These are phyloP conservation scores for Sinocyclocheilus maitianheensis DNA, from an alignment of 2,113 vertebrate species.

Conservation along the genomic window DNA sequence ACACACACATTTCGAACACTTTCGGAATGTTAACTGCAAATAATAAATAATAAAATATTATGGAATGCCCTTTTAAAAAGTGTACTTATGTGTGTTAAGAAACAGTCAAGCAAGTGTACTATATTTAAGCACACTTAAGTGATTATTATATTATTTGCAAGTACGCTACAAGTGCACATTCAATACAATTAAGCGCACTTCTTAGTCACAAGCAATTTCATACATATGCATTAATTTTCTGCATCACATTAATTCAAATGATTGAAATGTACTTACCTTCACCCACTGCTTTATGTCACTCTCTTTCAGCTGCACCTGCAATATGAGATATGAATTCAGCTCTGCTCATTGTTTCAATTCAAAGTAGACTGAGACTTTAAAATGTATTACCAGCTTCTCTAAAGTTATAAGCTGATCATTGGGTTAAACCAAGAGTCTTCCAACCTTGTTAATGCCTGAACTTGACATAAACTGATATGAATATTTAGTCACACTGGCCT, in stretches of 20 bases:
- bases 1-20: neutral
- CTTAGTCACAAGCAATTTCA: neutral
- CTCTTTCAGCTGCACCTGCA: conserved; percentile 67
- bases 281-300: conserved; percentile 74
- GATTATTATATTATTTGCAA: neutral
- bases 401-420: neutral
- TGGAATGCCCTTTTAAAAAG: neutral
- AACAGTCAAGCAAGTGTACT: no score
- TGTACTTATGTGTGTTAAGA: neutral
- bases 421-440: neutral
- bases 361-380: neutral
- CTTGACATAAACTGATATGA: neutral
- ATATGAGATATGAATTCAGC: conserved; percentile 42
- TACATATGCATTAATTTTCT: neutral
- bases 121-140: neutral
- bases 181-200: neutral
- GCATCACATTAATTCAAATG: neutral
- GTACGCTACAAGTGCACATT: neutral
- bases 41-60: neutral
- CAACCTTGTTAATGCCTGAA: neutral
- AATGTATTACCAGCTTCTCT: neutral
- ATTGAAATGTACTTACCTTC: conserved; percentile 69
- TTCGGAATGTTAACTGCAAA: neutral
- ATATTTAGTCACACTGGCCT: neutral
- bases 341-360: conserved; percentile 26